These are phyloP conservation scores for Varanus salvator DNA, from an alignment of 2,113 vertebrate species.

Conservation along the genomic window DNA sequence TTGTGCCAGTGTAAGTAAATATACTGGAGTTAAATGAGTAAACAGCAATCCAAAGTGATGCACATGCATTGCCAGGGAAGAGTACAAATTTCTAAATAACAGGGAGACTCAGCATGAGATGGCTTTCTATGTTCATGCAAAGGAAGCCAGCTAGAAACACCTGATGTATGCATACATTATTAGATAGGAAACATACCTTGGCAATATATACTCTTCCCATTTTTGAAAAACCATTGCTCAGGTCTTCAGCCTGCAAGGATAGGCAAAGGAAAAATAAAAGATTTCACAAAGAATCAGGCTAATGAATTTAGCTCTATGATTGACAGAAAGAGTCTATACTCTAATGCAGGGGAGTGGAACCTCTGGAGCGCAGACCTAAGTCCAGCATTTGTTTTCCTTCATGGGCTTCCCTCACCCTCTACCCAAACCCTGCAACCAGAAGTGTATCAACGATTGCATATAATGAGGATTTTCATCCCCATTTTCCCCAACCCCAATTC, in stretches of 20 bases:
- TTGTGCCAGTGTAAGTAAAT: neutral
- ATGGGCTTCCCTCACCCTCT: too few species aligned
- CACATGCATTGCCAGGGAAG: neutral
- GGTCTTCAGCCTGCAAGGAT: conserved; percentile 83
- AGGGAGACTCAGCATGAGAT: neutral
- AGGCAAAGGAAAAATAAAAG: neutral
- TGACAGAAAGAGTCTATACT: neutral
- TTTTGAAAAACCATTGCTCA: conserved; percentile 91
- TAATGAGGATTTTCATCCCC: too few species aligned
- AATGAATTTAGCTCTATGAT: neutral
- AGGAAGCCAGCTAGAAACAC: neutral
- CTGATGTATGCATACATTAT: neutral
- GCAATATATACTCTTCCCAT: conserved; percentile 89
- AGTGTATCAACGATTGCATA: too few species aligned
- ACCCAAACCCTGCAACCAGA: too few species aligned
- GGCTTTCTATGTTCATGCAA: neutral
- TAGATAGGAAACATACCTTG: conserved; percentile 79
- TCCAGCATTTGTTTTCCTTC: too few species aligned
- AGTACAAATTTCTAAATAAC: neutral
- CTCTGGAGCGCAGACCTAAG: too few species aligned
- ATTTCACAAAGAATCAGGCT: neutral
- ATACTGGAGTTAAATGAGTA: neutral
- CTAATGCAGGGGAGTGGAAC: neutral
- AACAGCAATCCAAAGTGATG: neutral
- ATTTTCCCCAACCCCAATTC: too few species aligned